A percentile compares a stretch with the other conserved stretches of the same genome.
Conservation (phyloP, 2,797 vertebrate genomes). For the Falco peregrinus region DNA sequence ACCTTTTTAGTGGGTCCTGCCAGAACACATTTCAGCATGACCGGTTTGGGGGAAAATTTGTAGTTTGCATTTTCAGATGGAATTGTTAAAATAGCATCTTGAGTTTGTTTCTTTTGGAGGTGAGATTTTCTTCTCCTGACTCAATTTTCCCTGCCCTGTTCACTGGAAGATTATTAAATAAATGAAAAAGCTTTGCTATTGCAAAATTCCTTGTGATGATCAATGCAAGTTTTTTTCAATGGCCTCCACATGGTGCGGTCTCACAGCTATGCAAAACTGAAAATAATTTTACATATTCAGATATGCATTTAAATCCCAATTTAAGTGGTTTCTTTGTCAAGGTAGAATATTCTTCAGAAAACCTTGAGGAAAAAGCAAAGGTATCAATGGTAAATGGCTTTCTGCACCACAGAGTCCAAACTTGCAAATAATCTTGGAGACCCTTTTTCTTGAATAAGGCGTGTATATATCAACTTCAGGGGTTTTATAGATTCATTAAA, state of each 20-base stretch:
- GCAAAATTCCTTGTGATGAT: background rate
- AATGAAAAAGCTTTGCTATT: background rate
- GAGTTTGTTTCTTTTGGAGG: background rate
- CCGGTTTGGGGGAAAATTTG: background rate
- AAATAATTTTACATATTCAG: slow-evolving; percentile 21
- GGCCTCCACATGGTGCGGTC: background rate
- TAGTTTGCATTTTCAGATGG: background rate
- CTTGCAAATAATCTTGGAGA: background rate
- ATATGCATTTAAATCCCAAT: background rate
- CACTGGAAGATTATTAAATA: background rate
- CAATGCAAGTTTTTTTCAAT: background rate
- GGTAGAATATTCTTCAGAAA: background rate
- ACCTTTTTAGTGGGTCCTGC: background rate
- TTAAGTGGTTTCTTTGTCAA: background rate
- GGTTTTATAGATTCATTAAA: background rate
- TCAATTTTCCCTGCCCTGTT: background rate
- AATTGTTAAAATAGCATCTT: background rate
- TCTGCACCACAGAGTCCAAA: background rate
- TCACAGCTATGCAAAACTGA: background rate
- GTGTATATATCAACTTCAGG: rapidly evolving
- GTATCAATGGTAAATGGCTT: background rate
- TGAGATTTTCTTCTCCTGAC: background rate
- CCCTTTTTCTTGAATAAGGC: background rate
- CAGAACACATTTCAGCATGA: background rate
- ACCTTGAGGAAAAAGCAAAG: background rate